Evolutionary conservation across 2,888 invertebrate genomes (phyloP).

Genomic region (Drosophila ustulata): DNA sequence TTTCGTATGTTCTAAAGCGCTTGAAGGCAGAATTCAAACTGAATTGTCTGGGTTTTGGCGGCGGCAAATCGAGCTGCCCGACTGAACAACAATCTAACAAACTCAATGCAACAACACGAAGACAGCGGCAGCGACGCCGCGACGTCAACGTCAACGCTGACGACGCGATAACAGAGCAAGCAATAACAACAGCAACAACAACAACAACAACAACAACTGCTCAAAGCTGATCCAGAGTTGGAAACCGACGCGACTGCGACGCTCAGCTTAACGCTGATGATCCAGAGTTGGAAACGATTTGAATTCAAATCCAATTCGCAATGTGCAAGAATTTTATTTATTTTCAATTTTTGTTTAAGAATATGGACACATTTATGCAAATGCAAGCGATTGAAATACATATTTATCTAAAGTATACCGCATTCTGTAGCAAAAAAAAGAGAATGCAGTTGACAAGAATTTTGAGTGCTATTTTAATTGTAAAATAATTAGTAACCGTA

Average conservation of each 20-base stretch:
- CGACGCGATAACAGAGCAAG: conserved; percentile 43
- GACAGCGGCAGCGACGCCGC: conserved; percentile 22
- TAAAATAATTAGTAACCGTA: not conserved
- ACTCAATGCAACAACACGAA: conserved; percentile 33
- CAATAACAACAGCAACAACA: conserved; percentile 3
- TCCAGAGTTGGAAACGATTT: conserved; percentile 29
- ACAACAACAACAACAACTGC: not conserved
- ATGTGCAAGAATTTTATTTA: not conserved
- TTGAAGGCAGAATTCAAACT: conserved; percentile 83
- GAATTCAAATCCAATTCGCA: conserved; percentile 3
- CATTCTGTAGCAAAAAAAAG: not conserved
- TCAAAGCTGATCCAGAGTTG: not conserved
- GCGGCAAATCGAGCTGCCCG: conserved; percentile 42
- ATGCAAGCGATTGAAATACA: conserved; percentile 19
- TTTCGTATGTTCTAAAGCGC: conserved; percentile 74
- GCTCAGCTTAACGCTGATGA: conserved; percentile 2
- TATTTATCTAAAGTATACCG: conserved; percentile 6
- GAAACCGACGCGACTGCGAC: conserved; percentile 7
- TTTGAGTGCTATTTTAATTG: not conserved
- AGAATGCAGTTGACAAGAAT: conserved; percentile 1
- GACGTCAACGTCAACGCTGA: conserved; percentile 1
- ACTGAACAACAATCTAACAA: conserved; percentile 17
- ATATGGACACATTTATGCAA: conserved; percentile 18
- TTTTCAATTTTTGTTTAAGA: conserved; percentile 4
- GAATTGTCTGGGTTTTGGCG: conserved; percentile 78